Conservation (phyloP, 1,140 invertebrate genomes). For the Elymnias hypermnestra region DNA sequence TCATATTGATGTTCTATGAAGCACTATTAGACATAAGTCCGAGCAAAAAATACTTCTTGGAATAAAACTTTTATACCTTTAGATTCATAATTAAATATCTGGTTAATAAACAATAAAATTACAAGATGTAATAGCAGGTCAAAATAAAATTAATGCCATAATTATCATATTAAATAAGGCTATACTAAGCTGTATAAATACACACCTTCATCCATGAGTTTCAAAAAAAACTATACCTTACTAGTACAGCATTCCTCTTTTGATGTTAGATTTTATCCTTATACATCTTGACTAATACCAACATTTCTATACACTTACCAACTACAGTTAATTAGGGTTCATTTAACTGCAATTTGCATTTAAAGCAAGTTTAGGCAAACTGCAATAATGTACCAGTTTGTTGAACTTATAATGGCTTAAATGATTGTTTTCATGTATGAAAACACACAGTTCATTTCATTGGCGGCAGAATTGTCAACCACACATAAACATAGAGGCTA, state of each 20-base stretch:
- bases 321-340: slow-evolving; percentile 9
- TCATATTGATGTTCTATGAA: too few relatives aligned
- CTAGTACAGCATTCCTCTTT: slow-evolving; percentile 3
- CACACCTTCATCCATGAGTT: slow-evolving; percentile 2
- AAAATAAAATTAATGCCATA: not conserved
- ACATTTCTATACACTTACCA: slow-evolving; percentile 19
- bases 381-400: slow-evolving; percentile 17
- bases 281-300: too few relatives aligned
- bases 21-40: too few relatives aligned
- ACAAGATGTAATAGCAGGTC: not conserved
- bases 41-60: too few relatives aligned
- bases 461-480: slow-evolving; percentile 28
- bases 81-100: too few relatives aligned
- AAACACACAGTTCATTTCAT: slow-evolving; percentile 59
- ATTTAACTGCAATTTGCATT: slow-evolving; percentile 13
- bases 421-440: slow-evolving; percentile 62
- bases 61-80: too few relatives aligned
- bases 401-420: slow-evolving; percentile 35
- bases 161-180: not conserved
- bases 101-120: not conserved
- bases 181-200: not conserved
- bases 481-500: slow-evolving; percentile 50
- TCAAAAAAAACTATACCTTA: slow-evolving; percentile 19
- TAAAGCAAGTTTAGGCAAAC: slow-evolving; percentile 18
- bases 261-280: slow-evolving; percentile 11